A percentile compares a stretch with the other conserved stretches of the same genome.
Conservation (phyloP, 2,113 vertebrate genomes). For the Phaethon lepturus region DNA sequence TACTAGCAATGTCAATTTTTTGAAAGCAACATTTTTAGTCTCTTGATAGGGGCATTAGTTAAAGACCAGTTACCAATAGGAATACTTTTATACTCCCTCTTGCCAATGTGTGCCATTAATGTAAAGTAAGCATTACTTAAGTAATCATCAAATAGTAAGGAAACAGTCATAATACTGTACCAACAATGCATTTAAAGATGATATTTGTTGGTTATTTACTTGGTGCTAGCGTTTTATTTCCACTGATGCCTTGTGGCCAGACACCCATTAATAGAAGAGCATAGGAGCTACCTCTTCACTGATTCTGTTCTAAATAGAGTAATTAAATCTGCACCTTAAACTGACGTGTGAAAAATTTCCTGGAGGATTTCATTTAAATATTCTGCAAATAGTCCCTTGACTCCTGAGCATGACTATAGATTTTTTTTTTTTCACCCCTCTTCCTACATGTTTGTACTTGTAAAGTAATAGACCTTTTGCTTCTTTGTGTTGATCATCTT, state of each 20-base stretch:
- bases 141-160: background rate
- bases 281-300: constrained; percentile 41
- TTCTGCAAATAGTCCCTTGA: background rate
- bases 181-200: constrained; percentile 15
- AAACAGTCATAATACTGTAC: background rate
- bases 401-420: background rate
- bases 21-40: background rate
- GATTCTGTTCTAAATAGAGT: constrained; percentile 18
- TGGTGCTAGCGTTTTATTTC: constrained; percentile 60
- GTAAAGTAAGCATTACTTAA: background rate
- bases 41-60: background rate
- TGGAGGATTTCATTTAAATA: constrained; percentile 33
- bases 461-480: background rate
- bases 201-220: constrained; percentile 37
- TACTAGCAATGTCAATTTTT: background rate
- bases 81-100: background rate
- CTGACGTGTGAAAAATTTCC: constrained; percentile 11
- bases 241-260: constrained; percentile 53
- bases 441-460: background rate
- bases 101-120: constrained; percentile 15
- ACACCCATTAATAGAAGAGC: constrained; percentile 9
- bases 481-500: background rate
- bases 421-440: background rate
- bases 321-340: constrained; percentile 65
- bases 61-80: background rate